Evolutionary conservation across 1,140 invertebrate genomes (phyloP).

Genomic region (Parasteatoda tepidariorum): DNA sequence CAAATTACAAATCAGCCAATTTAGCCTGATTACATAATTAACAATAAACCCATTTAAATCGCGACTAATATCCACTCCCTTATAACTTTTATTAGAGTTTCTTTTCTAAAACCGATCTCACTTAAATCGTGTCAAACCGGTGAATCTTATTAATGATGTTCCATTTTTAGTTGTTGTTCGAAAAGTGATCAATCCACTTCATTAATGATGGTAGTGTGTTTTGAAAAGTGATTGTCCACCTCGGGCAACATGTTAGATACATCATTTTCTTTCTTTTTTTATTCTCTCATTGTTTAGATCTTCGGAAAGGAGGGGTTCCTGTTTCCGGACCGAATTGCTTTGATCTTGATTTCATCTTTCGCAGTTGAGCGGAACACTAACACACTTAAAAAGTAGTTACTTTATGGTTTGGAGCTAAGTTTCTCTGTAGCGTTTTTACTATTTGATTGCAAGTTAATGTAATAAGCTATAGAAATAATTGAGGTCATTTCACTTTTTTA

Average conservation of each 20-base stretch:
- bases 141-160: background rate
- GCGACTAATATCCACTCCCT: too few relatives aligned
- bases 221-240: slow-evolving; percentile 37
- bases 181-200: slow-evolving; percentile 14
- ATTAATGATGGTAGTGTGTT: slow-evolving; percentile 20
- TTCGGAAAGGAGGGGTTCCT: slow-evolving; percentile 27
- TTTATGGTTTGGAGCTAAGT: slow-evolving; percentile 8
- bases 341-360: background rate
- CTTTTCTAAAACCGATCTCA: background rate
- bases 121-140: slow-evolving; percentile 5
- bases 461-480: too few relatives aligned
- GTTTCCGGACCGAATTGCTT: slow-evolving; percentile 24
- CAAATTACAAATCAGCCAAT: too few relatives aligned
- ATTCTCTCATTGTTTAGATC: background rate
- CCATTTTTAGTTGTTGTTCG: background rate
- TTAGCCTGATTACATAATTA: too few relatives aligned
- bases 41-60: too few relatives aligned
- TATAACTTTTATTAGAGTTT: too few relatives aligned
- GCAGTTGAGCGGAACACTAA: slow-evolving; percentile 21
- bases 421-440: background rate
- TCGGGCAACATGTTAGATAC: background rate
- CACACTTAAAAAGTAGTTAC: slow-evolving; percentile 27
- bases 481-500: too few relatives aligned
- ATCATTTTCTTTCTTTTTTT: background rate
- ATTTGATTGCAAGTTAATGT: too few relatives aligned